Percentiles rank a stretch among this genome's conserved stretches.
phyloP scores from a whole-genome alignment of 2,888 invertebrate genomes.

The Dynastes tityus region DNA sequence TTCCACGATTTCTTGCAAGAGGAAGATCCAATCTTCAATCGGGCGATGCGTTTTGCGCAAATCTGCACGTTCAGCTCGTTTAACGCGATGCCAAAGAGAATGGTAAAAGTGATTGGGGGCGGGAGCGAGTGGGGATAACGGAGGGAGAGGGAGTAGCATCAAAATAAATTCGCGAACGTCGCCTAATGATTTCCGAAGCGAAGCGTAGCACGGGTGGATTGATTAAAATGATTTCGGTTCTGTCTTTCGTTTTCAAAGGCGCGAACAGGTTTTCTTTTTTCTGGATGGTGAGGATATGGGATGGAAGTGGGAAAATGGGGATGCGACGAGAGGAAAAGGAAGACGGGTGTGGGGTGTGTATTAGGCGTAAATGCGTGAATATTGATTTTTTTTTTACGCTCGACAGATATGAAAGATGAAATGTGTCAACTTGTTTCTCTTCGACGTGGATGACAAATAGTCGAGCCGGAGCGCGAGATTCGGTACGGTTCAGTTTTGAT shows the following conservation, averaged over 20 bases:
- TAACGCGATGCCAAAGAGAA: background rate
- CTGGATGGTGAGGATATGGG: background rate
- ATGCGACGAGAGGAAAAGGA: background rate
- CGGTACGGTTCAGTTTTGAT: too few species aligned
- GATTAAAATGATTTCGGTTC: constrained; percentile 1
- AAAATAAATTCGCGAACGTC: constrained; percentile 5
- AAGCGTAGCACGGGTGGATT: background rate
- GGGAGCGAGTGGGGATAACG: background rate
- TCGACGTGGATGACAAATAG: background rate
- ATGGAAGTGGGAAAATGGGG: background rate
- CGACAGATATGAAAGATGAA: constrained; percentile 2
- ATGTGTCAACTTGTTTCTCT: background rate
- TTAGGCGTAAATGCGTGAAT: constrained; percentile 1
- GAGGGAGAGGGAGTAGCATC: background rate
- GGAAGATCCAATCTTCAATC: background rate
- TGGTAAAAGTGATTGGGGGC: background rate
- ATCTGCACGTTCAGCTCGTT: constrained; percentile 2
- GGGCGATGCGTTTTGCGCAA: background rate
- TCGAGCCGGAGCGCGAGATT: background rate
- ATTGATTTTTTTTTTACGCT: constrained; percentile 4
- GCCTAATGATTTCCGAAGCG: constrained; percentile 2
- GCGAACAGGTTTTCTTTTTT: background rate
- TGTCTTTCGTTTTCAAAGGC: constrained; percentile 1
- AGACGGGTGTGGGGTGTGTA: background rate
- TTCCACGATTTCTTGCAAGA: too few species aligned